Percentiles rank a stretch among this genome's conserved stretches.
These are phyloP conservation scores for Pseudomyrmex dendroicus DNA, from an alignment of 1,140 invertebrate species.

Conservation along the genomic window DNA sequence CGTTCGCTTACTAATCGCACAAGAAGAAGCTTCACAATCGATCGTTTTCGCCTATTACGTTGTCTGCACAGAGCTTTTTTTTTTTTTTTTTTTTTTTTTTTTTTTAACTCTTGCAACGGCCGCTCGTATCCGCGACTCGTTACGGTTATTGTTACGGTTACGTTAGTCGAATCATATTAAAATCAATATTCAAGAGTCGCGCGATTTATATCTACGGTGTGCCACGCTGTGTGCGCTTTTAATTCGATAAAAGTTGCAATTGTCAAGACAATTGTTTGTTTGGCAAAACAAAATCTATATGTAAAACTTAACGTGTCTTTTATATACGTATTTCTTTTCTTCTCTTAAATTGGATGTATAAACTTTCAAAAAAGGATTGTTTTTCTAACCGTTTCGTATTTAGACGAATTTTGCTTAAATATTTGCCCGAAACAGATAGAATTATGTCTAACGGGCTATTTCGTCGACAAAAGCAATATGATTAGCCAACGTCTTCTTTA, in stretches of 20 bases:
- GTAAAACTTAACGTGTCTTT: neutral
- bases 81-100: neutral
- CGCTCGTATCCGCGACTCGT: slow-evolving; percentile 45
- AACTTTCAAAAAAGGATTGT: neutral
- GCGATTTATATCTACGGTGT: slow-evolving; percentile 36
- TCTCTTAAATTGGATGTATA: neutral
- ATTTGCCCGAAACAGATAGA: neutral
- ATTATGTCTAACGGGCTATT: slow-evolving; percentile 13
- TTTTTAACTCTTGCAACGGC: slow-evolving; percentile 24
- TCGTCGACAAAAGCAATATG: slow-evolving; percentile 32
- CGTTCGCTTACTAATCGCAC: slow-evolving; percentile 75
- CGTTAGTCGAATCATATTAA: slow-evolving; percentile 39
- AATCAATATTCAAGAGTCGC: slow-evolving; percentile 44
- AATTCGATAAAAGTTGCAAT: slow-evolving; percentile 16
- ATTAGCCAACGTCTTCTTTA: slow-evolving; percentile 46
- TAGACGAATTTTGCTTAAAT: neutral
- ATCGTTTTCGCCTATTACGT: slow-evolving; percentile 55
- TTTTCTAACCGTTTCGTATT: neutral
- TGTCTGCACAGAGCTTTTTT: neutral
- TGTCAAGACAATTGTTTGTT: slow-evolving; percentile 5
- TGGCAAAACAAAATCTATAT: neutral
- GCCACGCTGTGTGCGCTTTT: slow-evolving; percentile 3
- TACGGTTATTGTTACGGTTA: slow-evolving; percentile 62
- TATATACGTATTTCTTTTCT: neutral
- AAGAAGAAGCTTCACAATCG: slow-evolving; percentile 60